Evolutionary conservation across 2,797 vertebrate species (phyloP).

Genomic region (Falco naumanni): DNA sequence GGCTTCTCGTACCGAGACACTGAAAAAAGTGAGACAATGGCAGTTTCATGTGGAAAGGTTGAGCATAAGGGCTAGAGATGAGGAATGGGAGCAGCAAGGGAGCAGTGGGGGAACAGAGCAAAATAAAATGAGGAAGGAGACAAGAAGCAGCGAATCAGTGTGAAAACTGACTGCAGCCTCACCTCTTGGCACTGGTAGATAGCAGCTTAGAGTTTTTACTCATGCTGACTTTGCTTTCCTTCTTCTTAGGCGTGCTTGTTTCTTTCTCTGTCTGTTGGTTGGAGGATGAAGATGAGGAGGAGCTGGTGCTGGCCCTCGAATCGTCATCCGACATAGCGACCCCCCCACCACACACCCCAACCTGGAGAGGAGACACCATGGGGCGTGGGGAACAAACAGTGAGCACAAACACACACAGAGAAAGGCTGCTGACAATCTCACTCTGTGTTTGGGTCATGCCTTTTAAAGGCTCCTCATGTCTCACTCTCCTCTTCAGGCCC

Average conservation of each 20-base stretch:
- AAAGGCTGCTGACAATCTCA: slow-evolving; percentile 47
- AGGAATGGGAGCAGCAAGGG: not conserved
- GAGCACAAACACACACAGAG: slow-evolving; percentile 61
- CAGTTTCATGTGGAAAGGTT: not conserved
- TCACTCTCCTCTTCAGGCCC: slow-evolving; percentile 5
- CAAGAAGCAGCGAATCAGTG: not conserved
- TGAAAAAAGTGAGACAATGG: slow-evolving; percentile 26
- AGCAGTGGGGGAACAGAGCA: not conserved
- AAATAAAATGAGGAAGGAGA: not conserved
- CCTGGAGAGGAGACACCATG: slow-evolving; percentile 77
- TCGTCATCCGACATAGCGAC: slow-evolving; percentile 98
- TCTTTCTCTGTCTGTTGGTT: slow-evolving; percentile 90
- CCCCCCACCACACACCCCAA: slow-evolving; percentile 82
- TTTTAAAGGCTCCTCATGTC: slow-evolving; percentile 6
- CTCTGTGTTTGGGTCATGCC: slow-evolving; percentile 39
- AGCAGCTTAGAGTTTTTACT: slow-evolving; percentile 97
- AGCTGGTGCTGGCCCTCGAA: slow-evolving; percentile 96
- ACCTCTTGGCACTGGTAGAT: slow-evolving; percentile 97
- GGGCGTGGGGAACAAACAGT: slow-evolving; percentile 66
- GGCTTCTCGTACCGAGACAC: rapidly evolving
- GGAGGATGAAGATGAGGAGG: slow-evolving; percentile 91
- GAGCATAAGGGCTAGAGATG: not conserved
- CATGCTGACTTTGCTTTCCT: slow-evolving; percentile 95
- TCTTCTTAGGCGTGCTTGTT: slow-evolving; percentile 84
- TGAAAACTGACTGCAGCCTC: slow-evolving; percentile 48